These are phyloP conservation scores for Tenthredo notha DNA, from an alignment of 2,888 invertebrate genomes.

Conservation along the genomic window DNA sequence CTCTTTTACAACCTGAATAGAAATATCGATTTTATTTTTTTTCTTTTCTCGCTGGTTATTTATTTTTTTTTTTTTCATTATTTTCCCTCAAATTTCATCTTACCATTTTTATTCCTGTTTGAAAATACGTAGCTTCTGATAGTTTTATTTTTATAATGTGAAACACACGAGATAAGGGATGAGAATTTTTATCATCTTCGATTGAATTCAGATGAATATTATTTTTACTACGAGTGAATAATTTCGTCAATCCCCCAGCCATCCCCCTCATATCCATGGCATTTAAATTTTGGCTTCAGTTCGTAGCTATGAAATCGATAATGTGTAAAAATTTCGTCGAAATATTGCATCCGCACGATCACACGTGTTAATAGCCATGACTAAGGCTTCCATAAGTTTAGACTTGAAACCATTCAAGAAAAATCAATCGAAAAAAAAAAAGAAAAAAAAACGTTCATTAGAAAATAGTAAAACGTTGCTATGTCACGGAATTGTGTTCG, in stretches of 20 bases:
- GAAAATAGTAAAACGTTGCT: not conserved
- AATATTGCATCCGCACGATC: constrained; percentile 1
- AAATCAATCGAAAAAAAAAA: constrained; percentile 46
- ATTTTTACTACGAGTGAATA: not conserved
- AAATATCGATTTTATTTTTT: not conserved
- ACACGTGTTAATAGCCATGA: not conserved
- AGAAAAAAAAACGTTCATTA: constrained; percentile 33
- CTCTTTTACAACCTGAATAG: not conserved
- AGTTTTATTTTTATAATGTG: not conserved
- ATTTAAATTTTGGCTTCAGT: not conserved
- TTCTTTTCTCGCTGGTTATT: too few relatives aligned
- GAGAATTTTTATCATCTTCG: not conserved
- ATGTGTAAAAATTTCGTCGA: constrained; percentile 1
- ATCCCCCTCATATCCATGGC: not conserved
- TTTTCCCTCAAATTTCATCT: not conserved
- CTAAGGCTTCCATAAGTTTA: constrained; percentile 39
- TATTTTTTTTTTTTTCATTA: not conserved
- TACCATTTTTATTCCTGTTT: not conserved
- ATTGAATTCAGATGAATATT: not conserved
- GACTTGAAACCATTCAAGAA: constrained; percentile 46
- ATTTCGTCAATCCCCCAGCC: not conserved
- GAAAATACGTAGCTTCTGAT: not conserved
- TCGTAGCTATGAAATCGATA: not conserved
- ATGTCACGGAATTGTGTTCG: not conserved
- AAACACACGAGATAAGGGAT: not conserved